A percentile compares a stretch with the other conserved stretches of the same genome.
Conservation (phyloP, 1,140 invertebrate species). For the Panulirus ornatus region DNA sequence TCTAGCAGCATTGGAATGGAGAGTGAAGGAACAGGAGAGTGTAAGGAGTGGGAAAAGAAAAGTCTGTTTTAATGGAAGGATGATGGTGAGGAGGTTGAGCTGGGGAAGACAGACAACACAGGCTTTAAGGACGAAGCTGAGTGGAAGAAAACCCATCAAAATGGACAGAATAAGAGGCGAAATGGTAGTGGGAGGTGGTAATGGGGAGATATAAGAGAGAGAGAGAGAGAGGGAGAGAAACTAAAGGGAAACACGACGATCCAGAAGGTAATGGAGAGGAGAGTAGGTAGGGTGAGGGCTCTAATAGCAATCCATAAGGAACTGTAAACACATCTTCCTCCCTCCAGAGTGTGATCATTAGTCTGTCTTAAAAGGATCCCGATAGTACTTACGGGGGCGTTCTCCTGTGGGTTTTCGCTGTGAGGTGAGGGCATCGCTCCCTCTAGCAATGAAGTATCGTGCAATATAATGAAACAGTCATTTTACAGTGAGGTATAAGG, state of each 20-base stretch:
- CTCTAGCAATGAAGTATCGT: no score
- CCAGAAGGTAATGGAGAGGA: not conserved
- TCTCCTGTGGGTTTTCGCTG: slow-evolving; percentile 15
- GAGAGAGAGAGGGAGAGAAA: not conserved
- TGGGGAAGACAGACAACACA: not conserved
- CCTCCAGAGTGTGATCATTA: slow-evolving; percentile 35
- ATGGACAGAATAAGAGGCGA: not conserved
- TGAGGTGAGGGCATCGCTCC: slow-evolving; percentile 40
- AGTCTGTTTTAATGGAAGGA: not conserved
- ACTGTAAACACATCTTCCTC: slow-evolving; percentile 29
- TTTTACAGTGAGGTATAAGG: no score
- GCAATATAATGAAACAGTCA: no score
- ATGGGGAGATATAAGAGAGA: not conserved
- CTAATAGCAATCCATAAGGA: slow-evolving; percentile 31
- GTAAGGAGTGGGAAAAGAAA: not conserved
- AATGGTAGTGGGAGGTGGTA: not conserved
- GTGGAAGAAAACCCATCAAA: not conserved
- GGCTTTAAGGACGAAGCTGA: not conserved
- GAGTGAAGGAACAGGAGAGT: not conserved
- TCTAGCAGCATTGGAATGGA: not conserved
- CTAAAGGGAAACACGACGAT: not conserved
- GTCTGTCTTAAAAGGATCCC: slow-evolving; percentile 38
- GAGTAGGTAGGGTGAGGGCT: not conserved
- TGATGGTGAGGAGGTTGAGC: not conserved
- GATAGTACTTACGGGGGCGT: slow-evolving; percentile 5